Conservation (phyloP, 2,797 vertebrate genomes). For the Parauchenoglanis ngamensis region DNA sequence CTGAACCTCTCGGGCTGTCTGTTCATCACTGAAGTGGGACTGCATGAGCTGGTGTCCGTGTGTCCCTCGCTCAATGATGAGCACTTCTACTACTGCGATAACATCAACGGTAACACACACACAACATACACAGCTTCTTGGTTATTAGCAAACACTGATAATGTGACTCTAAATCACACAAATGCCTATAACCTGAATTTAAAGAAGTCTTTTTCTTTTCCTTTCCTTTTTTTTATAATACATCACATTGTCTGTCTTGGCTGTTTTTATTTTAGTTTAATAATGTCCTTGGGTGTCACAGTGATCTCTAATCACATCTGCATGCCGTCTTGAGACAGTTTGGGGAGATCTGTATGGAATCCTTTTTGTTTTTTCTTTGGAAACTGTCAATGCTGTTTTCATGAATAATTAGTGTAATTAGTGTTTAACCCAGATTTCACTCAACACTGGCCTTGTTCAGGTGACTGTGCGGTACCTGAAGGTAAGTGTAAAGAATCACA, state of each 20-base stretch:
- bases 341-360: not conserved
- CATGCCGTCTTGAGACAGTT: not conserved
- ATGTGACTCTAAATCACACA: not conserved
- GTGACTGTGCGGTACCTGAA: constrained; percentile 33
- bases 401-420: constrained; percentile 12
- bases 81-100: constrained; percentile 99
- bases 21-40: constrained; percentile 89
- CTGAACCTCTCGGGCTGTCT: constrained; percentile 96
- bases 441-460: constrained; percentile 27
- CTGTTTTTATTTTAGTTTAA: not conserved
- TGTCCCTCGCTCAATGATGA: constrained; percentile 95
- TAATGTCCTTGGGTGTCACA: not conserved
- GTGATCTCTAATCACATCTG: not conserved
- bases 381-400: not conserved
- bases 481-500: constrained; percentile 17
- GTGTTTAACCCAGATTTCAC: constrained; percentile 28
- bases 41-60: constrained; percentile 90
- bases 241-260: not conserved
- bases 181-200: not conserved
- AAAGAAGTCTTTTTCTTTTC: not conserved
- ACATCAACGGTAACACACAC: constrained; percentile 90
- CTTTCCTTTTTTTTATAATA: not conserved
- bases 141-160: not conserved
- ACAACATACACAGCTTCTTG: not conserved
- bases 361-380: not conserved